phyloP scores from a whole-genome alignment of 2,888 invertebrate species.

The Pocota personata region DNA sequence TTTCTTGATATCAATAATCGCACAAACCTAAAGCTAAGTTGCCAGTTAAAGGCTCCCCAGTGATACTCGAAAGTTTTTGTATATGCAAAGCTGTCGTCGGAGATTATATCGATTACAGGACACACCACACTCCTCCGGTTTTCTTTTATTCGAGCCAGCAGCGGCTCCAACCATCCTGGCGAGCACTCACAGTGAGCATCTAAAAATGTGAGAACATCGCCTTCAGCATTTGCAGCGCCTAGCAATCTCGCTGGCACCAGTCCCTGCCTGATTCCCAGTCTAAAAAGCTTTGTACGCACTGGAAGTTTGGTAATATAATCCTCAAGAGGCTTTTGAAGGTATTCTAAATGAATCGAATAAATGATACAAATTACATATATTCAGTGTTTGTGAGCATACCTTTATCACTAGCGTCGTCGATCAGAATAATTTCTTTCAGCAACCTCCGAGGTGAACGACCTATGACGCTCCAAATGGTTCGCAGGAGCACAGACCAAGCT shows the following conservation, averaged over 20 bases:
- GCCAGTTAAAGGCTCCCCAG: slow-evolving; percentile 99
- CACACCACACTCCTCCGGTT: slow-evolving; percentile 80
- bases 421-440: slow-evolving; percentile 92
- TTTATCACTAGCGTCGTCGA: slow-evolving; percentile 95
- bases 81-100: slow-evolving; percentile 97
- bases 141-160: slow-evolving; percentile 85
- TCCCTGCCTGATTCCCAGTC: slow-evolving; percentile 88
- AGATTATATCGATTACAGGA: slow-evolving; percentile 96
- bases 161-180: slow-evolving; percentile 90
- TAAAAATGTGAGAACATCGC: slow-evolving; percentile 94
- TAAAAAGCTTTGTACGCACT: slow-evolving; percentile 86
- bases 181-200: slow-evolving; percentile 99
- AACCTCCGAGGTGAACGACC: slow-evolving; percentile 91
- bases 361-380: neutral
- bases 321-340: slow-evolving; percentile 86
- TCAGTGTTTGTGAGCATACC: slow-evolving; percentile 83
- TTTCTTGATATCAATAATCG: neutral
- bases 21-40: slow-evolving; percentile 89
- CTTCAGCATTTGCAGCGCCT: slow-evolving; percentile 89
- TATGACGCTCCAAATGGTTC: slow-evolving; percentile 97
- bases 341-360: slow-evolving; percentile 82
- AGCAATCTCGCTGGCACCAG: slow-evolving; percentile 91
- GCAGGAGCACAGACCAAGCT: slow-evolving; percentile 97
- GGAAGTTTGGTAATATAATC: slow-evolving; percentile 86
- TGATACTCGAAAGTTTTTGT: slow-evolving; percentile 95